A percentile compares a stretch with the other conserved stretches of the same genome.
Evolutionary conservation across 2,113 vertebrate species (phyloP).

Genomic region (Cygnus buccinator): DNA sequence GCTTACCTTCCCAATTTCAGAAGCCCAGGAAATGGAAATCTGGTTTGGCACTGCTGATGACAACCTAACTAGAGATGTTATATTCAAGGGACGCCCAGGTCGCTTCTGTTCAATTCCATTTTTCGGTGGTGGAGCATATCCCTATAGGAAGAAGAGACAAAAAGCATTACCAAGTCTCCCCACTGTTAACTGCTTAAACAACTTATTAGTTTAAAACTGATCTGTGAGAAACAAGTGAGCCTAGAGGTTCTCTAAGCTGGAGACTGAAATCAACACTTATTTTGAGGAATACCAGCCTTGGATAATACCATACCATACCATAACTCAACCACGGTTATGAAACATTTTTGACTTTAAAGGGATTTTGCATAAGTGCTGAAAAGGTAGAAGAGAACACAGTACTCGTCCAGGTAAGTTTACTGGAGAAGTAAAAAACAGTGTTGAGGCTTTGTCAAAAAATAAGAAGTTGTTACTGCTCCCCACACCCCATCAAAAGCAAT

Average conservation of each 20-base stretch:
- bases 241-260: not conserved
- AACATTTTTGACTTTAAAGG: not conserved
- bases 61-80: constrained; percentile 92
- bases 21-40: constrained; percentile 96
- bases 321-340: not conserved
- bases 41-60: constrained; percentile 97
- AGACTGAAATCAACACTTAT: not conserved
- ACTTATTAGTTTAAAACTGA: not conserved
- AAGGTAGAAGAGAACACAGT: not conserved
- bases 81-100: constrained; percentile 92
- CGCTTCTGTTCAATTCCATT: constrained; percentile 97
- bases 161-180: not conserved
- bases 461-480: not conserved
- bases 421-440: not conserved
- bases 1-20: constrained; percentile 95
- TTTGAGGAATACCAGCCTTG: not conserved
- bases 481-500: not conserved
- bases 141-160: constrained; percentile 74
- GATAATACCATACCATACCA: rapidly evolving
- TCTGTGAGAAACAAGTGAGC: not conserved
- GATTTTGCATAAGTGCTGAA: not conserved
- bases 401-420: not conserved
- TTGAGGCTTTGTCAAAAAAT: not conserved
- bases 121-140: constrained; percentile 93
- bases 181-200: not conserved